phyloP scores from a whole-genome alignment of 2,113 vertebrate species.

The Scartelaos histophorus region DNA sequence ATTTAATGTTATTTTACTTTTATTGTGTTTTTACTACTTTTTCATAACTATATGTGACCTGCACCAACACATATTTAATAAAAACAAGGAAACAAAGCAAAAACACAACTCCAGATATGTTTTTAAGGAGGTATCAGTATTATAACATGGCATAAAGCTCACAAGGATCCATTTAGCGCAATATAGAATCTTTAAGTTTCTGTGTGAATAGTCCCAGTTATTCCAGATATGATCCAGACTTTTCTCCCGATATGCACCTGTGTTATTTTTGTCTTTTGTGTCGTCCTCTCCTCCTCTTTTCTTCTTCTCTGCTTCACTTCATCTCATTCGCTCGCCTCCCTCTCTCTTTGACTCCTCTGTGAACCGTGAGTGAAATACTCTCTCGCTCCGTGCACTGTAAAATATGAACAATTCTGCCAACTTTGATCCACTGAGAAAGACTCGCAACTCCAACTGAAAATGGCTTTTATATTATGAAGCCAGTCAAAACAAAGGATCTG shows the following conservation, averaged over 20 bases:
- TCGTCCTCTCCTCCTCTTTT: slow-evolving; percentile 5
- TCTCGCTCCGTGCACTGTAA: background rate
- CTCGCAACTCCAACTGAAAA: background rate
- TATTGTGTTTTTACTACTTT: too few relatives aligned
- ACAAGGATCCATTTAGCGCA: too few relatives aligned
- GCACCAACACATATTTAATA: too few relatives aligned
- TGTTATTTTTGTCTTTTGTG: slow-evolving; percentile 10
- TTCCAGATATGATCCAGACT: background rate
- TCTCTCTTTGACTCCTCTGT: slow-evolving; percentile 52
- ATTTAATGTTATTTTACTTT: too few relatives aligned
- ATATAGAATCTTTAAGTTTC: too few relatives aligned
- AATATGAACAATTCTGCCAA: background rate
- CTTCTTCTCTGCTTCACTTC: slow-evolving; percentile 34
- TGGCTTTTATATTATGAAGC: background rate
- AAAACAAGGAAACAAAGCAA: too few relatives aligned
- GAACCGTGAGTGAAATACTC: slow-evolving; percentile 55
- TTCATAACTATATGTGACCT: too few relatives aligned
- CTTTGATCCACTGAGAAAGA: background rate
- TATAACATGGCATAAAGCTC: too few relatives aligned
- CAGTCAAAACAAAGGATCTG: background rate
- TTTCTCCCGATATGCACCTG: background rate
- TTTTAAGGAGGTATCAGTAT: too few relatives aligned
- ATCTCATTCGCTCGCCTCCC: slow-evolving; percentile 53
- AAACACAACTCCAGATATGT: too few relatives aligned
- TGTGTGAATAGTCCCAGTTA: too few relatives aligned